A percentile compares a stretch with the other conserved stretches of the same genome.
Evolutionary conservation across 2,113 vertebrate genomes (phyloP).

Genomic region (Cacatua alba): DNA sequence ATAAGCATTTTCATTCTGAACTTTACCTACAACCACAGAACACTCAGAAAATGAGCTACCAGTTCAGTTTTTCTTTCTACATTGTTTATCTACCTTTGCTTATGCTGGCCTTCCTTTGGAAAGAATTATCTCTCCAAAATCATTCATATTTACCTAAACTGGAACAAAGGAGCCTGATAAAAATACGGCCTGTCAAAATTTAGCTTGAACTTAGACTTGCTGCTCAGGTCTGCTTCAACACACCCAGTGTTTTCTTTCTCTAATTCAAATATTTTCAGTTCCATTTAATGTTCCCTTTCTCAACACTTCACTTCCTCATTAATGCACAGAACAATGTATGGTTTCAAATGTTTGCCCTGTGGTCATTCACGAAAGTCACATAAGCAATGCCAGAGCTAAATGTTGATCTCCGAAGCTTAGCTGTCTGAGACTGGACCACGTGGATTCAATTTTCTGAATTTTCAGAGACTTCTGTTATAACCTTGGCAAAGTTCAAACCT

Average conservation of each 20-base stretch:
- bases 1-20: background rate
- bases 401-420: background rate
- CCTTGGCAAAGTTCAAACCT: background rate
- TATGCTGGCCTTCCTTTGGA: background rate
- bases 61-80: background rate
- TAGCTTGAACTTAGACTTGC: background rate
- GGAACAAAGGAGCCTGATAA: background rate
- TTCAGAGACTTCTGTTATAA: background rate
- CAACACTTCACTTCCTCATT: constrained; percentile 16
- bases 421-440: background rate
- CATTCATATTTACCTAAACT: background rate
- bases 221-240: background rate
- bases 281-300: constrained; percentile 11
- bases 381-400: background rate
- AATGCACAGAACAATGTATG: background rate
- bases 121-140: background rate
- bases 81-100: background rate
- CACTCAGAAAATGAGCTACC: background rate
- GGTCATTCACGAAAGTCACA: background rate
- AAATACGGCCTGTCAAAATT: background rate
- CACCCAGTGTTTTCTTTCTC: background rate
- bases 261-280: constrained; percentile 14
- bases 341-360: constrained; percentile 11
- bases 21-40: background rate
- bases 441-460: background rate